Evolutionary conservation across 2,113 vertebrate genomes (phyloP), one percentile per base, ranked within the genome.

Genomic region (Machaerirhynchus nigripectus): DNA sequence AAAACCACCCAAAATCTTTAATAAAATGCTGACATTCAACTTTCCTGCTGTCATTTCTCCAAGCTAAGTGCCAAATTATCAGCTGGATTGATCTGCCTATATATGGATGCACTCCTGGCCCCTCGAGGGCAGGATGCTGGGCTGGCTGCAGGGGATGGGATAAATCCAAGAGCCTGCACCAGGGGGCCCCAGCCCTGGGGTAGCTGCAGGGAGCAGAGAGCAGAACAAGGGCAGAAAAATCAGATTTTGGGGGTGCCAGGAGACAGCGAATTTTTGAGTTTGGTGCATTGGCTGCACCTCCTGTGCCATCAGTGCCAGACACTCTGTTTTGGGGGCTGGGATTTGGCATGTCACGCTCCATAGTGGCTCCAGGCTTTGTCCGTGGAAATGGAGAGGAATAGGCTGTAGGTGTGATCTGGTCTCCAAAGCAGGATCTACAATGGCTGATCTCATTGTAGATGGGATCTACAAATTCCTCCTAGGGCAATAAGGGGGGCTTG

Each of bases 281-380:
- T n/a, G 27, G 16, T 73, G 47, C 4, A 22, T 11, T 77, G 53
- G 55, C 37, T 68, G 60, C n/a, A 31, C 16, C 31, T 47, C 65
- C 13, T 37, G 37, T 2, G 3, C 53, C 74, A n/a, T n/a, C 23
- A 27, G 42, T 15, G 35, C 39, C 30, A 13, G 52, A 5, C 40
- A 5, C 9, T 14, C 9, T 14, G 14, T 31, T 78, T 39, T 6
- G 1, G 7, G 55, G 40, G 17, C 18, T 30, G 13, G 28, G 22
- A 22, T 60, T 64, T 44, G 60, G 21, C 26, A 2, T 6, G 23
- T 61, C 40, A 11, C 0, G 0, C 4, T 39, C 5, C 0, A 9
- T 12, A 1, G 0, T 3, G 6, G 22, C 30, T 39, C 37, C 0
- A 0, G 67, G 46, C 35, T 71, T 67, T 42, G 13, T 44, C 28